Evolutionary conservation across 2,888 invertebrate genomes (phyloP).

Genomic region (Pollenia griseotomentosa): DNA sequence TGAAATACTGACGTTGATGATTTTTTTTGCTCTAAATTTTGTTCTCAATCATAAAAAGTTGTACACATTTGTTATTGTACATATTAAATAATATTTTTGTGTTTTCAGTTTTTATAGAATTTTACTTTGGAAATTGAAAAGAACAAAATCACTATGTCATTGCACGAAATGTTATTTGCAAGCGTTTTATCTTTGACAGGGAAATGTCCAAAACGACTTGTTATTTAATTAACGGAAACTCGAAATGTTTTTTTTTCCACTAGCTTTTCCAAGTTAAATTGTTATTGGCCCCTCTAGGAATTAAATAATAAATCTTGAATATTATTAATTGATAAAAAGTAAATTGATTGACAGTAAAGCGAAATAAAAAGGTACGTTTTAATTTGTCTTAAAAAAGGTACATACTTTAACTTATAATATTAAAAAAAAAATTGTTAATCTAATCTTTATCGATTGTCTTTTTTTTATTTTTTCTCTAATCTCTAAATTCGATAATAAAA

Average conservation of each 20-base stretch:
- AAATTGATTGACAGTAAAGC: too few relatives aligned
- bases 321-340: too few relatives aligned
- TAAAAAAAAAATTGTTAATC: too few relatives aligned
- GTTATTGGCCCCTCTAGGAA: background rate
- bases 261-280: background rate
- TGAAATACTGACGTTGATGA: background rate
- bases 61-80: background rate
- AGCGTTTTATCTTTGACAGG: background rate
- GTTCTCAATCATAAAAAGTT: slow-evolving; percentile 3
- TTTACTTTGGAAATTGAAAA: background rate
- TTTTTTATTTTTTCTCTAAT: background rate
- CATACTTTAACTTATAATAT: too few relatives aligned
- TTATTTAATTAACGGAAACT: slow-evolving; percentile 33
- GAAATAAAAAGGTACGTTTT: too few relatives aligned
- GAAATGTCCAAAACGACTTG: background rate
- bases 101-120: background rate
- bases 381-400: too few relatives aligned
- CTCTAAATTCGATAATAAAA: background rate
- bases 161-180: slow-evolving; percentile 40
- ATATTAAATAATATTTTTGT: slow-evolving; percentile 6
- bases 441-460: background rate
- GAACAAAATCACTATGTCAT: slow-evolving; percentile 3
- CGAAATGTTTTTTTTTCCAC: background rate
- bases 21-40: background rate
- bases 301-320: background rate